These are phyloP conservation scores for human (Homo sapiens) DNA, from an alignment of 2,113 vertebrate species.

Conservation along the genomic window DNA sequence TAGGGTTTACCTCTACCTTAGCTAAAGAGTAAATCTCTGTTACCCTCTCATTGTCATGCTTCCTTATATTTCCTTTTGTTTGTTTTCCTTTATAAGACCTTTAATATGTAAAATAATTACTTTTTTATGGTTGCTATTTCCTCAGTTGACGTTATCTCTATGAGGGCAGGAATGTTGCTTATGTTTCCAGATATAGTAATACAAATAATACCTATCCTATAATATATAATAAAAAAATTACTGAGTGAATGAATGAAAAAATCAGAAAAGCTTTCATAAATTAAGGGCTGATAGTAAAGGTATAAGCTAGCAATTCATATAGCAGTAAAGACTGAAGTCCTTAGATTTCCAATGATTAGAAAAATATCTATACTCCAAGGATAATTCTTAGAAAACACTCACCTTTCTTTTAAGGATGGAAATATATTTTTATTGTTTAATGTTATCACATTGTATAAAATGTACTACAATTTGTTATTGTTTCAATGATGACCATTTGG, in stretches of 20 bases:
- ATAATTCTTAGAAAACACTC: background rate
- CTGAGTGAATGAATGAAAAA: background rate
- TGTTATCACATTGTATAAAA: background rate
- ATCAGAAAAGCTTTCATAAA: background rate
- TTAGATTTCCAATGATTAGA: background rate
- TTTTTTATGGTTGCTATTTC: background rate
- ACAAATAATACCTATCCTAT: background rate
- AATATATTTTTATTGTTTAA: background rate
- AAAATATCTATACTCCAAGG: background rate
- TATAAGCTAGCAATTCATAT: background rate
- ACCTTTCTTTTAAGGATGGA: background rate
- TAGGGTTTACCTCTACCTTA: background rate
- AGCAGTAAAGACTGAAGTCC: background rate
- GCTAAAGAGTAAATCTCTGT: background rate
- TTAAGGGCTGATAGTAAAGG: background rate
- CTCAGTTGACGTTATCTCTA: background rate
- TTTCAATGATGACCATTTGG: background rate
- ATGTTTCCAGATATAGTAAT: background rate
- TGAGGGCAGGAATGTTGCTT: background rate
- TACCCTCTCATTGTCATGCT: background rate
- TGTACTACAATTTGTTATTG: background rate
- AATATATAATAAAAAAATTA: background rate
- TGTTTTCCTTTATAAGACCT: background rate
- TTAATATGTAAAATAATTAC: background rate
- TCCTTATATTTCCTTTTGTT: background rate